These are phyloP conservation scores for Limenitis camilla DNA, from an alignment of 2,888 invertebrate species.

Conservation along the genomic window DNA sequence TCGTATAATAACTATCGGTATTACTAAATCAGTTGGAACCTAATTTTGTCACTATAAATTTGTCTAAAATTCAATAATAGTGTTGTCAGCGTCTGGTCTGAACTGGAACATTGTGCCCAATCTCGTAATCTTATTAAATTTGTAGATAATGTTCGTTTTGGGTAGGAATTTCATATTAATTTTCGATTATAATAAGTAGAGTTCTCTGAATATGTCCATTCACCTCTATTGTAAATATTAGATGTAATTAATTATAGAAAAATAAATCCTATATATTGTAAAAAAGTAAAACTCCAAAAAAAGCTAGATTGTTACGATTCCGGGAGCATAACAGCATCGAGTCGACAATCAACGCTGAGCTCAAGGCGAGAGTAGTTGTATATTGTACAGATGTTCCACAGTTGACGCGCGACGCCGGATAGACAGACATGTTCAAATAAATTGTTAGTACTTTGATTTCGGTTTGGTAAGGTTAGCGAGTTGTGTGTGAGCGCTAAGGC, in stretches of 20 bases:
- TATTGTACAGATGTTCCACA: conserved; percentile 37
- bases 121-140: conserved; percentile 55
- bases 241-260: conserved; percentile 72
- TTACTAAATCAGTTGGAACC: no score
- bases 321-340: conserved; percentile 51
- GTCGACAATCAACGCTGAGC: conserved; percentile 60
- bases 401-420: conserved; percentile 21
- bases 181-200: conserved; percentile 62
- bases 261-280: conserved; percentile 75
- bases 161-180: conserved; percentile 67
- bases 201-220: conserved; percentile 69
- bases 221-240: conserved; percentile 75
- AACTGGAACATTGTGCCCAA: conserved; percentile 26
- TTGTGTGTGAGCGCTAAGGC: conserved; percentile 48
- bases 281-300: conserved; percentile 71
- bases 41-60: not conserved
- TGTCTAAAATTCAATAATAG: not conserved
- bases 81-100: conserved; percentile 1
- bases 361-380: conserved; percentile 38
- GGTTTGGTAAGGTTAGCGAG: conserved; percentile 63
- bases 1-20: no score
- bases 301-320: conserved; percentile 69
- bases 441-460: conserved; percentile 57
- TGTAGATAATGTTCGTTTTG: conserved; percentile 72
- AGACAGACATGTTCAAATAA: conserved; percentile 22